These are phyloP conservation scores for Hucho hucho DNA, from an alignment of 2,113 vertebrate genomes.

Conservation along the genomic window DNA sequence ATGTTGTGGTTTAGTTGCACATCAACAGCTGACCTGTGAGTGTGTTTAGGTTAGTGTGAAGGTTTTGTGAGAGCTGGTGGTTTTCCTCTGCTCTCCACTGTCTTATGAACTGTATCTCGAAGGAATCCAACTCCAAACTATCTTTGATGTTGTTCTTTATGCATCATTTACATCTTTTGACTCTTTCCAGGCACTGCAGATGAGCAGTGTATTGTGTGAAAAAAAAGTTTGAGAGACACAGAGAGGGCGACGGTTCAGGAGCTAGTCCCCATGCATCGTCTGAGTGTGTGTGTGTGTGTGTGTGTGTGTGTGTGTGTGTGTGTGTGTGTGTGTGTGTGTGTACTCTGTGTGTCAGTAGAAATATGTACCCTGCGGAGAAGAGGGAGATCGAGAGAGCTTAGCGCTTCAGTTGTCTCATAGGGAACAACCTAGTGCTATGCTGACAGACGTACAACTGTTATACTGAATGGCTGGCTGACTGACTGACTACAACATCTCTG, in stretches of 20 bases:
- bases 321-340: constrained; percentile 4
- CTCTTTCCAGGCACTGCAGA: no score
- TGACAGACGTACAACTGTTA: constrained; percentile 19
- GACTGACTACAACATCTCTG: background rate
- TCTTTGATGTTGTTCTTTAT: no score
- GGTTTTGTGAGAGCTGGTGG: no score
- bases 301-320: background rate
- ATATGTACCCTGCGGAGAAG: constrained; percentile 33
- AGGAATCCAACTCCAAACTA: no score
- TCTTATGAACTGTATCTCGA: background rate
- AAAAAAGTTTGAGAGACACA: no score
- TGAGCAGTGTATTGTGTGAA: no score
- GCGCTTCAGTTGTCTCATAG: constrained; percentile 19
- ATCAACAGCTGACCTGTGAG: constrained; percentile 26
- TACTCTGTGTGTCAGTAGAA: constrained; percentile 28
- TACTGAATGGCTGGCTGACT: background rate
- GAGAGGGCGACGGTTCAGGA: background rate
- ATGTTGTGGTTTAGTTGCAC: background rate
- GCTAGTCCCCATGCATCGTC: background rate
- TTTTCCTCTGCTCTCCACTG: background rate
- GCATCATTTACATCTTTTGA: no score
- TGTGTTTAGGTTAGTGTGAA: constrained; percentile 1
- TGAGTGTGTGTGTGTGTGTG: constrained; percentile 6
- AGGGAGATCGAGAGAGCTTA: constrained; percentile 10
- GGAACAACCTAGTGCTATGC: constrained; percentile 1